Evolutionary conservation across 2,113 vertebrate genomes (phyloP), one percentile per base, ranked within the genome.

Genomic region (Aspiorhynchus laticeps): DNA sequence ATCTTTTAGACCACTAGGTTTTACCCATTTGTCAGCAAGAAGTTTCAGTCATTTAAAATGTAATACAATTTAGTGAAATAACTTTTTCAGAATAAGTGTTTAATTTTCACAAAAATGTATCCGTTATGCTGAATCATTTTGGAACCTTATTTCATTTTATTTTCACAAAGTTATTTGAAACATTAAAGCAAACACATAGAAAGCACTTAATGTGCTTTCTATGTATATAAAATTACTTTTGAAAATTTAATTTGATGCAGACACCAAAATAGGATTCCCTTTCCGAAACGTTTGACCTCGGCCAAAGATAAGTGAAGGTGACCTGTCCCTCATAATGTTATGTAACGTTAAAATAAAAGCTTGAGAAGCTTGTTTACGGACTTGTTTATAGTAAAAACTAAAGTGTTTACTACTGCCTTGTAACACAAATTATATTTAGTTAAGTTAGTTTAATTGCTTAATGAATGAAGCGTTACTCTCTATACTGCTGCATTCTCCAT

Each of bases 221-320:
- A 5, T 51, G 51, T 19, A 53, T 56, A 56, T 21, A 56, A 2
- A 21, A 56, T 21, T 0, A 21, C 3, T 21, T 56, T 24, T 21
- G 21, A 10, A 9, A 56, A 24, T 59, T 59, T 24, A 24, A 8
- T 59, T 59, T 9, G 7, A 3, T 9, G 53, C 7, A 8, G 53
- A 56, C 12, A 48, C 46, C 12, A 14, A 48, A 48, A 48, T 15
- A 0, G 46, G 4, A 48, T 4, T 48, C 63, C 26, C 53, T 46
- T 83, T 31, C 41, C 2, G 41, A 71, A 71, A n/a, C 51, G 4
- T 83, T 83, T 83, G 28, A 83, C 63, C 46, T 71, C 8, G 10
- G 3, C 9, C 36, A 67, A 67, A 46, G 38, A 48, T 61, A 67
- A 24, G 19, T 36, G 17, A 71, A 53, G 81, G 63, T 83, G 81